phyloP scores from a whole-genome alignment of 2,888 invertebrate species.

The Drosophila macrospina region DNA sequence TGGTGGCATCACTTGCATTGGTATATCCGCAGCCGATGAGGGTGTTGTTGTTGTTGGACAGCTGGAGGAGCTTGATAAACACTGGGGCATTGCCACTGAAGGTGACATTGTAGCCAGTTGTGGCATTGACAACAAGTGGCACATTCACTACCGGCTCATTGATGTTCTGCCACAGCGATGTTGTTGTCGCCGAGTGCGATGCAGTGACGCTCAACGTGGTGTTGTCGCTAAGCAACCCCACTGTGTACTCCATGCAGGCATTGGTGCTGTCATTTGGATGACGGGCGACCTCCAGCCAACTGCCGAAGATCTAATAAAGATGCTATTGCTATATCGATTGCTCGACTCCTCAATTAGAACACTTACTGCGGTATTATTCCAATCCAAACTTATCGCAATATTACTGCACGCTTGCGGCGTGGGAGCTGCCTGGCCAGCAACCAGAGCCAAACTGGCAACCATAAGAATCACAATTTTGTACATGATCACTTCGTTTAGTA shows the following conservation, averaged over 20 bases:
- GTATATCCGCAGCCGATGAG: conserved; percentile 61
- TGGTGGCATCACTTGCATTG: conserved; percentile 3
- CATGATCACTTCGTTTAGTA: conserved; percentile 47
- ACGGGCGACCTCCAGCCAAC: conserved; percentile 65
- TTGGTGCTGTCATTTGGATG: conserved; percentile 46
- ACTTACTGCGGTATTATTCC: conserved; percentile 61
- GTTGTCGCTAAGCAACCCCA: conserved; percentile 29
- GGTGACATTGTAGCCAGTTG: conserved; percentile 51
- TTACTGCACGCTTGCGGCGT: conserved; percentile 28
- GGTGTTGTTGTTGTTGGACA: conserved; percentile 32
- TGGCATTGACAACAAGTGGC: background rate
- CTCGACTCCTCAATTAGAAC: background rate
- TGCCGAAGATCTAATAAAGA: conserved; percentile 44
- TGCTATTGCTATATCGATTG: background rate
- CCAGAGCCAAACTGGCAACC: conserved; percentile 37
- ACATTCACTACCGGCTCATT: conserved; percentile 37
- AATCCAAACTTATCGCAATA: conserved; percentile 19
- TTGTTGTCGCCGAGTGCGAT: conserved; percentile 33
- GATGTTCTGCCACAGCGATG: conserved; percentile 31
- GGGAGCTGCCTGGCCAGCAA: conserved; percentile 14
- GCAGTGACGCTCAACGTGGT: conserved; percentile 39
- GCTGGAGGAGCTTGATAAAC: conserved; percentile 51
- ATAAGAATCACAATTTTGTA: conserved; percentile 61
- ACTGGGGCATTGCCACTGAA: background rate
- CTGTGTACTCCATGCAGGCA: conserved; percentile 39